Conservation (phyloP, 2,797 vertebrate genomes). For the Gallinago nigripennis region DNA sequence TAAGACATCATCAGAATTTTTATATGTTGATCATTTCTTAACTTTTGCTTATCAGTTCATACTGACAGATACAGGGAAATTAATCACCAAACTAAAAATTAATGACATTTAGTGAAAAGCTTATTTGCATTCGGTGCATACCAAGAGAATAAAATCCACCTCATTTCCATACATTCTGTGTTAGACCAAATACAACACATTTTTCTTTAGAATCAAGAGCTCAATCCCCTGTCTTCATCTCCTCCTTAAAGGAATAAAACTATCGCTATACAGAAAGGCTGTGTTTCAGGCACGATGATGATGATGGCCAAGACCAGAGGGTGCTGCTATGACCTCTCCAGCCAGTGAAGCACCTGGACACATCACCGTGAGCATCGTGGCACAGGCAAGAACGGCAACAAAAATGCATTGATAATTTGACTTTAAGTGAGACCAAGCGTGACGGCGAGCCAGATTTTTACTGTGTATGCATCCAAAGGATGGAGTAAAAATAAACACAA, state of each 20-base stretch:
- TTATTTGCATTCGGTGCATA: background rate
- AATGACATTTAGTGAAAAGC: background rate
- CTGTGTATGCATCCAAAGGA: background rate
- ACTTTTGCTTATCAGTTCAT: background rate
- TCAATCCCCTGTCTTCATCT: background rate
- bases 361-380: accelerated
- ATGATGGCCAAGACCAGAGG: background rate
- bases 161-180: background rate
- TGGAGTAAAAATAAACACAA: background rate
- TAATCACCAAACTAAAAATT: background rate
- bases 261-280: background rate
- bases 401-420: background rate
- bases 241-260: background rate
- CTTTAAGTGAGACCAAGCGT: background rate
- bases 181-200: background rate
- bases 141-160: background rate
- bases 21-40: background rate
- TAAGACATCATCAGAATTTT: background rate
- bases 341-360: too few relatives aligned
- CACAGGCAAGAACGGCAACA: accelerated
- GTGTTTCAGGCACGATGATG: background rate
- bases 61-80: background rate
- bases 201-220: background rate
- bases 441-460: background rate
- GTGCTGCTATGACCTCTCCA: background rate